Conservation (phyloP, 2,113 vertebrate genomes). For the Platichthys stellatus region DNA sequence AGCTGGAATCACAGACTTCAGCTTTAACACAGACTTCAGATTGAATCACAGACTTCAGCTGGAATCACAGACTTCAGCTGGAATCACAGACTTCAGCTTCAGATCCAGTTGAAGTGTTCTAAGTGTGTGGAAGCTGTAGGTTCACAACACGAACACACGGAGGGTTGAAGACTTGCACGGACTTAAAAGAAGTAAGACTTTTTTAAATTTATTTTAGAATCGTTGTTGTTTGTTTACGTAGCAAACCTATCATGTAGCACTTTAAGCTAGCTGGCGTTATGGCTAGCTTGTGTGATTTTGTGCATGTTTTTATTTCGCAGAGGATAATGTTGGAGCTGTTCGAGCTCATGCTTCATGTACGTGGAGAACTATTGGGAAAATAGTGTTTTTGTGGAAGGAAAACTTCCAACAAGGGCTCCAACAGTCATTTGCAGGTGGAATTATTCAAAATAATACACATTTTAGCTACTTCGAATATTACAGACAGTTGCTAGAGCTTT, state of each 20-base stretch:
- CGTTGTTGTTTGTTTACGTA: not conserved
- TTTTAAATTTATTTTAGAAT: not conserved
- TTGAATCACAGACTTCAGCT: too few species aligned
- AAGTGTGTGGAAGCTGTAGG: not conserved
- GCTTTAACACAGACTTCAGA: not conserved
- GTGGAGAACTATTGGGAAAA: too few species aligned
- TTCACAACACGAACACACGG: not conserved
- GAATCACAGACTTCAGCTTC: not conserved
- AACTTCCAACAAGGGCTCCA: too few species aligned
- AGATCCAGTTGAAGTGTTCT: too few species aligned
- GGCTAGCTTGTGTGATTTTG: not conserved
- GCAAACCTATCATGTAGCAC: not conserved
- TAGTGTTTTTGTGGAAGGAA: too few species aligned
- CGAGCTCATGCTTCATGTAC: not conserved
- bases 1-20: not conserved
- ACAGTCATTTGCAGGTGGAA: too few species aligned
- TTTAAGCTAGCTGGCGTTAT: not conserved
- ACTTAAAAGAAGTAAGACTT: constrained; percentile 25
- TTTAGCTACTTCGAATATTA: too few species aligned
- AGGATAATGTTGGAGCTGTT: not conserved
- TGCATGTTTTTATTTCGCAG: not conserved
- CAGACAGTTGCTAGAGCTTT: too few species aligned
- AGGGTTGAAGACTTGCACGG: not conserved
- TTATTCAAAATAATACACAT: too few species aligned
- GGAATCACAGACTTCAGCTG: too few species aligned